Conservation (phyloP, 2,888 invertebrate genomes). For the Torymus texanus region DNA sequence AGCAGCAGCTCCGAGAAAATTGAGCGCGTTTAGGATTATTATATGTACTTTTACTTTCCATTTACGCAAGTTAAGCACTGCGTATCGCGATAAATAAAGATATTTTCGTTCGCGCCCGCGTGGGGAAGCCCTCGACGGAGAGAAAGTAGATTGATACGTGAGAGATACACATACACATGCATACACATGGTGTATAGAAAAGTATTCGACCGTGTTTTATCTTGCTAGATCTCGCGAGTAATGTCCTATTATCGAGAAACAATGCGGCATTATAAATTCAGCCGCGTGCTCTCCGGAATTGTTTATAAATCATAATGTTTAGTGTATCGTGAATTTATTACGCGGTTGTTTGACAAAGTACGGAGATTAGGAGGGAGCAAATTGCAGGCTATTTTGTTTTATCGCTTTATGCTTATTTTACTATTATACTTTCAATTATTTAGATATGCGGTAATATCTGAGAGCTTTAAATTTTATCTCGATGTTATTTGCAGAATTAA, state of each 20-base stretch:
- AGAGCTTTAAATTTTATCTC: no score
- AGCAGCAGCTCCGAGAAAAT: slow-evolving; percentile 1
- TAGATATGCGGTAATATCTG: no score
- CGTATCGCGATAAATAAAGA: slow-evolving; percentile 51
- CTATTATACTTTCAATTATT: no score
- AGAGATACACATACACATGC: slow-evolving; percentile 21
- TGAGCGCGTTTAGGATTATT: slow-evolving; percentile 40
- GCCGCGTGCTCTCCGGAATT: slow-evolving; percentile 12
- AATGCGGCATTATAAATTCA: slow-evolving; percentile 49
- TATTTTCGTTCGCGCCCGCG: slow-evolving; percentile 30
- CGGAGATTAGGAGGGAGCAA: slow-evolving; percentile 36
- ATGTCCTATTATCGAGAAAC: slow-evolving; percentile 54
- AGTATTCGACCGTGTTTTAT: slow-evolving; percentile 44
- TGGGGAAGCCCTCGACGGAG: slow-evolving; percentile 15
- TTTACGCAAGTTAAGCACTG: slow-evolving; percentile 31
- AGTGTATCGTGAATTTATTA: slow-evolving; percentile 1
- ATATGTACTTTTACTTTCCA: slow-evolving; percentile 51
- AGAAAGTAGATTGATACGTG: slow-evolving; percentile 56
- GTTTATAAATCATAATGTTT: slow-evolving; percentile 48
- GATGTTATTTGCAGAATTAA: no score
- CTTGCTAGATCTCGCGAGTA: slow-evolving; percentile 45
- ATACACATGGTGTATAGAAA: slow-evolving; percentile 2
- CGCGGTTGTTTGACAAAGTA: slow-evolving; percentile 37
- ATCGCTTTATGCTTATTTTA: background rate
- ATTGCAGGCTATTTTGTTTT: slow-evolving; percentile 14